Evolutionary conservation across 2,797 vertebrate genomes (phyloP).

Genomic region (Acanthopagrus latus): DNA sequence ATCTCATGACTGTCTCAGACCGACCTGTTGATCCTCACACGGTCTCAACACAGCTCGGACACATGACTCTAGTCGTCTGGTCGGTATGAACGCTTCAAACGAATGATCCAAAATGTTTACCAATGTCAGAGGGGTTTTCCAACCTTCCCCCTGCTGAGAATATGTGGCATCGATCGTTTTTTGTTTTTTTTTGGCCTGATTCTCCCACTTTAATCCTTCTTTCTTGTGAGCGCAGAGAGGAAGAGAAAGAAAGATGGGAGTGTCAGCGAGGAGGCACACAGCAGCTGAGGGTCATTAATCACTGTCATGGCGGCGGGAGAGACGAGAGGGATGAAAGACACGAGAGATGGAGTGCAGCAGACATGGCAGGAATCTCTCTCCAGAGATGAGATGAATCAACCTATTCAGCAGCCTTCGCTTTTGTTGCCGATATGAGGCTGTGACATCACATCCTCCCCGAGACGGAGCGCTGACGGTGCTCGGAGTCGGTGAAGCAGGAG

Average conservation of each 20-base stretch:
- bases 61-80: constrained; percentile 8
- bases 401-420: constrained; percentile 65
- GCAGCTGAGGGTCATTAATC: constrained; percentile 83
- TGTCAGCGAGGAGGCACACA: constrained; percentile 74
- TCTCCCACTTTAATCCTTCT: constrained; percentile 62
- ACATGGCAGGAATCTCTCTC: constrained; percentile 75
- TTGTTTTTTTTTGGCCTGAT: constrained; percentile 42
- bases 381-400: constrained; percentile 77
- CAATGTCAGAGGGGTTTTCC: constrained; percentile 37
- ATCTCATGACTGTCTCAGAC: neutral
- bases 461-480: constrained; percentile 15
- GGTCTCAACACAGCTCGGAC: constrained; percentile 15
- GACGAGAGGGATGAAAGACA: constrained; percentile 72
- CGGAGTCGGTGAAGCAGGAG: constrained; percentile 41
- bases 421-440: constrained; percentile 65
- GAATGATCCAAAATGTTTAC: constrained; percentile 40
- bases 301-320: constrained; percentile 67
- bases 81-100: constrained; percentile 19
- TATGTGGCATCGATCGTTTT: constrained; percentile 73
- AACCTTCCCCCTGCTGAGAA: constrained; percentile 35
- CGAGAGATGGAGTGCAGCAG: constrained; percentile 69
- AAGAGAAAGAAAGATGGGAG: constrained; percentile 70
- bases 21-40: constrained; percentile 46
- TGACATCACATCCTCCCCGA: constrained; percentile 69
- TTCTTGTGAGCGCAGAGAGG: constrained; percentile 58